Evolutionary conservation across 2,797 vertebrate species (phyloP).

Genomic region (Parauchenoglanis punctatus): DNA sequence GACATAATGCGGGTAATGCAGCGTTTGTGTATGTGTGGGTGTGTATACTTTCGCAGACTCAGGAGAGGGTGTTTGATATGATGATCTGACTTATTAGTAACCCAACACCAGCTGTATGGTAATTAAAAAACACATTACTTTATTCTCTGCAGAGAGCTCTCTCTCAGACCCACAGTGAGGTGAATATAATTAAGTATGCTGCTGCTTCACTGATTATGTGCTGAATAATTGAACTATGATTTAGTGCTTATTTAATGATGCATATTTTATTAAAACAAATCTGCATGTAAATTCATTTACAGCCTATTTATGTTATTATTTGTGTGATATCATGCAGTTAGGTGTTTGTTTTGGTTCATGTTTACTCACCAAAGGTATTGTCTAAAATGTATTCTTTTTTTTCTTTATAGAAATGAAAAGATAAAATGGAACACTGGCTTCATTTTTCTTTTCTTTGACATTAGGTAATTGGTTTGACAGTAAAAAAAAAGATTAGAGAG

Average conservation of each 20-base stretch:
- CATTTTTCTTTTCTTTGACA: not conserved
- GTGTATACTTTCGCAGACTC: conserved; percentile 41
- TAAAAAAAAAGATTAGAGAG: not conserved
- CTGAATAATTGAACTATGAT: conserved; percentile 48
- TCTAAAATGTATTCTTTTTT: not conserved
- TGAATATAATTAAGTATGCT: conserved; percentile 31
- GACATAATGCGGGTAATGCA: not conserved
- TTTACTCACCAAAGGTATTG: not conserved
- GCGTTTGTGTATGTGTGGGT: conserved; percentile 64
- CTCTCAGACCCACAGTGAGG: not conserved
- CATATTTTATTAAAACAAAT: conserved; percentile 50
- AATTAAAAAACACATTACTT: conserved; percentile 75
- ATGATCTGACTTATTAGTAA: conserved; percentile 49
- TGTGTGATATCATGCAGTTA: not conserved
- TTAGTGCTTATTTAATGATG: conserved; percentile 44
- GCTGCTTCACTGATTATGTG: conserved; percentile 48
- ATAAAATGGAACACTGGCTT: not conserved
- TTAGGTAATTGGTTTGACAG: not conserved
- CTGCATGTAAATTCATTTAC: conserved; percentile 38
- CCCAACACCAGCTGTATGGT: conserved; percentile 68
- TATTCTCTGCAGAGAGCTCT: conserved; percentile 63
- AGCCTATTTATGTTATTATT: conserved; percentile 19
- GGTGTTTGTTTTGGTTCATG: not conserved
- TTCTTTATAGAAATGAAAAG: not conserved
- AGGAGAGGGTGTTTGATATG: conserved; percentile 41